Base-by-base conservation (phyloP, 2,113 vertebrate species). In the Carassius gibelio region DNA sequence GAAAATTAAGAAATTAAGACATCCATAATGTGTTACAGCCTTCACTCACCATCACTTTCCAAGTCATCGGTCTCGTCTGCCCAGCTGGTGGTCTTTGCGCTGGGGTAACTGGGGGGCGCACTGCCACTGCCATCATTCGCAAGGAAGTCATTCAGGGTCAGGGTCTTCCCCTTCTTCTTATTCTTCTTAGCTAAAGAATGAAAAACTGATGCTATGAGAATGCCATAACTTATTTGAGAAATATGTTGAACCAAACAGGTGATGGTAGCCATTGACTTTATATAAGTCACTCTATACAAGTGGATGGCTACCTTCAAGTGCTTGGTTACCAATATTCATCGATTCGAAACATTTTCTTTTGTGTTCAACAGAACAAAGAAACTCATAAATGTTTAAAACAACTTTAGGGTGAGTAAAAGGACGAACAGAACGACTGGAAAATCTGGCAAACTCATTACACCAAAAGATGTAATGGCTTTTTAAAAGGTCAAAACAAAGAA, bases 141-240 rank as follows among this genome's bases (percentile, higher is more conserved):
- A 88, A 96, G 93, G 84, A 96, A 96, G 85, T 96, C 95, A 81
- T 95, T 96, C 36, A 96, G 94, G 23, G 94, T 95, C 75, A 96
- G 89, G 81, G 96, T 96, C 91, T 96, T 96, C 81, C 95, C 95
- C 94, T 96, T 96, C 95, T 96, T 96, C 87, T 95, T 95, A 93
- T 95, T 96, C 94, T 96, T 96, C 91, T 96, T 96, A 15, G 94
- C 96, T 71, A 75, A 48, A n/a, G 30, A 45, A 38, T 19, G 9
- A 76, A 17, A 17, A 36, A 36, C 15, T 59, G 0, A 38, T 1
- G 8, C 38, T 8, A 50, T 15, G 38, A 75, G 6, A 68, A 34
- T 34, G 64, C 6, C 64, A 34, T 15, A 34, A 34, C 64, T 66
- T 34, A 45, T 50, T 45, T 42, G 6, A 48, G 10, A 52, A 52